phyloP scores from a whole-genome alignment of 2,797 vertebrate species.

The Aphelocoma californica region DNA sequence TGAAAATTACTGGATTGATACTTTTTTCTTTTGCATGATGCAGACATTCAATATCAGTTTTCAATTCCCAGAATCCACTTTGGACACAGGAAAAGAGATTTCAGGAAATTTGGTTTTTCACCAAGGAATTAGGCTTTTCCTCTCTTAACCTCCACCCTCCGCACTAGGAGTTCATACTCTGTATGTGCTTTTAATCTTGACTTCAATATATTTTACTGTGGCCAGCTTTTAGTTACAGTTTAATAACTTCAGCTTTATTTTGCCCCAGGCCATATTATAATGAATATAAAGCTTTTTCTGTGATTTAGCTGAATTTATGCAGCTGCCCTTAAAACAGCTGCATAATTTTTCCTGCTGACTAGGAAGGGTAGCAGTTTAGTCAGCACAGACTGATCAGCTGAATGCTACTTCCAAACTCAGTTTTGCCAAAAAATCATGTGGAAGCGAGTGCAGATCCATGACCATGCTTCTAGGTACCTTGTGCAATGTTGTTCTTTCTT shows the following conservation, averaged over 20 bases:
- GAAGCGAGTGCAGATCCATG: background rate
- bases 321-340: conserved; percentile 67
- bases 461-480: background rate
- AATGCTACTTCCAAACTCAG: background rate
- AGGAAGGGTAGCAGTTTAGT: conserved; percentile 42
- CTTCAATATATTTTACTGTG: conserved; percentile 60
- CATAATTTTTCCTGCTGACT: conserved; percentile 52
- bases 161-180: background rate
- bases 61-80: background rate
- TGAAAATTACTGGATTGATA: background rate
- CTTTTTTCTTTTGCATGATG: background rate
- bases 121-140: background rate
- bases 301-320: conserved; percentile 66
- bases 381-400: conserved; percentile 3
- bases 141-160: background rate
- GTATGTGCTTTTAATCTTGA: conserved; percentile 59
- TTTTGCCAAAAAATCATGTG: background rate
- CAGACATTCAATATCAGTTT: background rate
- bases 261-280: conserved; percentile 49
- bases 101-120: conserved; percentile 22
- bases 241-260: conserved; percentile 67
- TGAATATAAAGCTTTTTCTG: conserved; percentile 61
- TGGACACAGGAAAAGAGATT: background rate
- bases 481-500: background rate
- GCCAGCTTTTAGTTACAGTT: conserved; percentile 53